phyloP scores from a whole-genome alignment of 2,888 invertebrate species.

The Ditula angustiorana region DNA sequence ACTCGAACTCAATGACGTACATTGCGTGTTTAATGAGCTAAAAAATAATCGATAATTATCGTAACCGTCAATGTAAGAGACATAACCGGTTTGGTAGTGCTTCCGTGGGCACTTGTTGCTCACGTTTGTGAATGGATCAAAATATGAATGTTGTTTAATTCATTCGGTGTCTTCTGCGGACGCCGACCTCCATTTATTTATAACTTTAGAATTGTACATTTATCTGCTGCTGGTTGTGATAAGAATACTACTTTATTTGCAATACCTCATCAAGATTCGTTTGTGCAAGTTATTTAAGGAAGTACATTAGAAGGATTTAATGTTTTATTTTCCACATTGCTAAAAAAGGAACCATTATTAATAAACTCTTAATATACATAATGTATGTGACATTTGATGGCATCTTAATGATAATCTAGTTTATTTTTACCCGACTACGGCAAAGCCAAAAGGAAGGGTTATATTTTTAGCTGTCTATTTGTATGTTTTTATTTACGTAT shows the following conservation, averaged over 20 bases:
- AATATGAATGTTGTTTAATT: constrained; percentile 12
- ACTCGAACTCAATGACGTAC: background rate
- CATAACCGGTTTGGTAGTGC: background rate
- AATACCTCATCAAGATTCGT: too few species aligned
- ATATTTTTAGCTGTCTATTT: too few species aligned
- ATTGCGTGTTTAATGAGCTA: background rate
- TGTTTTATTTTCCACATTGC: too few species aligned
- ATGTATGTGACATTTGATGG: too few species aligned
- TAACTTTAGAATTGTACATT: background rate
- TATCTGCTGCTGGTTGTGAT: background rate
- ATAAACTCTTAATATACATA: too few species aligned
- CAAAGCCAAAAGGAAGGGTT: too few species aligned
- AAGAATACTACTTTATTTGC: background rate
- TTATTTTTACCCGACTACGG: too few species aligned
- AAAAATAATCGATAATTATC: background rate
- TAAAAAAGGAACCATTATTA: too few species aligned
- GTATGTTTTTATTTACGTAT: too few species aligned
- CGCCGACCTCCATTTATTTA: constrained; percentile 7
- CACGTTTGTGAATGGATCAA: constrained; percentile 7
- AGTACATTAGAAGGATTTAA: too few species aligned
- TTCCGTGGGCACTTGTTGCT: background rate
- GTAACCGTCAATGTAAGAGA: background rate
- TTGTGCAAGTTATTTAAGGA: too few species aligned
- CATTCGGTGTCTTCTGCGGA: background rate
- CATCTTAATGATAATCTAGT: too few species aligned